phyloP scores from a whole-genome alignment of 1,140 invertebrate species.

The Ectropis grisescens region DNA sequence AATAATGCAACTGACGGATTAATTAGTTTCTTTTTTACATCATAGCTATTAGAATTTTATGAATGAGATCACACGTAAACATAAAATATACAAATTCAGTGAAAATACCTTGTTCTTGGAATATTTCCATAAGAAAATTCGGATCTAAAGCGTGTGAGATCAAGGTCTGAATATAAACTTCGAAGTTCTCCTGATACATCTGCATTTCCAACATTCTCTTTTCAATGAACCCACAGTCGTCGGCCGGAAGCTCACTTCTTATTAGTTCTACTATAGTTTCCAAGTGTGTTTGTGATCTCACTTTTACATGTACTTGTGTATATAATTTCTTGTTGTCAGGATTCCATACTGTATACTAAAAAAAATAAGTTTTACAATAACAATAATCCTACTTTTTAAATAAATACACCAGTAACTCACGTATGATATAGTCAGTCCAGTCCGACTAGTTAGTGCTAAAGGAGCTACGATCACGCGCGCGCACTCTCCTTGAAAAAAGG shows the following conservation, averaged over 20 bases:
- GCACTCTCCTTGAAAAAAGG: too few species aligned
- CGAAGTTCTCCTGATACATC: constrained; percentile 87
- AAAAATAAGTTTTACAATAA: too few species aligned
- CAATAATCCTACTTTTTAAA: too few species aligned
- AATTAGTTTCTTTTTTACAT: too few species aligned
- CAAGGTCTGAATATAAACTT: constrained; percentile 91
- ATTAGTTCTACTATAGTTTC: constrained; percentile 87
- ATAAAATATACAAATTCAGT: too few species aligned
- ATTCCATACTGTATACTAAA: constrained; percentile 85
- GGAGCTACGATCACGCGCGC: too few species aligned
- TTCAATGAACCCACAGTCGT: constrained; percentile 80
- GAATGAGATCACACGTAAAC: too few species aligned
- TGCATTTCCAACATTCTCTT: constrained; percentile 81
- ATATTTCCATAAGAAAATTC: constrained; percentile 90
- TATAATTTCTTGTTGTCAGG: constrained; percentile 84
- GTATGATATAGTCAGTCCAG: too few species aligned
- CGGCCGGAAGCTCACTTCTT: constrained; percentile 77
- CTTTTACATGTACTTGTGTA: constrained; percentile 81
- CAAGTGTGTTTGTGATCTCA: constrained; percentile 78
- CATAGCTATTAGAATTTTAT: too few species aligned
- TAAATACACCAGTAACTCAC: too few species aligned
- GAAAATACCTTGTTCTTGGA: constrained; percentile 85
- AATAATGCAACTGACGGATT: too few species aligned
- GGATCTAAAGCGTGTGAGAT: constrained; percentile 91
- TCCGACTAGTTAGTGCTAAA: too few species aligned